Percentiles rank a stretch among this genome's conserved stretches.
Conservation (phyloP, 2,888 invertebrate genomes). For the Alsophila aescularia region DNA sequence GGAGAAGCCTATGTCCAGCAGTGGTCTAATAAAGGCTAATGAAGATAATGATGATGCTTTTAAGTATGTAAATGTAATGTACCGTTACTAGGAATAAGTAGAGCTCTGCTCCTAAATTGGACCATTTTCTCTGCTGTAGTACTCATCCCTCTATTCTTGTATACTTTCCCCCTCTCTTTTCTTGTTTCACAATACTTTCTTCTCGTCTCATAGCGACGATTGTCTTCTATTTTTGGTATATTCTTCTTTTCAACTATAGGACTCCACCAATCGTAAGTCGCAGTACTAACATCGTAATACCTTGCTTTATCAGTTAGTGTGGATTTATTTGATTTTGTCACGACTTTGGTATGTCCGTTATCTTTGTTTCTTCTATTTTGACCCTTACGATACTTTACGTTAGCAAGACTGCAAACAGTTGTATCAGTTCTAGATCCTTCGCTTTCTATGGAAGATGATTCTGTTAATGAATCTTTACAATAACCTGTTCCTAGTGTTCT, state of each 20-base stretch:
- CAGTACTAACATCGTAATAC: slow-evolving; percentile 54
- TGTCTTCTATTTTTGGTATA: slow-evolving; percentile 21
- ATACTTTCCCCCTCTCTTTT: slow-evolving; percentile 14
- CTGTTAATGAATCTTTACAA: neutral
- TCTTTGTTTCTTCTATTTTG: neutral
- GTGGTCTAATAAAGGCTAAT: neutral
- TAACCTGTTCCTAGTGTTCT: no score
- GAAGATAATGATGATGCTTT: no score
- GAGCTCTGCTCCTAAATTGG: slow-evolving; percentile 55
- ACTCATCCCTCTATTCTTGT: slow-evolving; percentile 37
- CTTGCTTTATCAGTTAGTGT: slow-evolving; percentile 47
- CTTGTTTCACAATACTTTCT: neutral
- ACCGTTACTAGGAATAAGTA: slow-evolving; percentile 55
- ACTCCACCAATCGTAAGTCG: slow-evolving; percentile 69
- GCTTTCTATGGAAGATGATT: slow-evolving; percentile 25
- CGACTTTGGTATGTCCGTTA: slow-evolving; percentile 28
- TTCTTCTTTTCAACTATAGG: slow-evolving; percentile 58
- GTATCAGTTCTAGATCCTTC: slow-evolving; percentile 46
- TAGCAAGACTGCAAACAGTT: slow-evolving; percentile 50
- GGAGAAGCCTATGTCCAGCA: neutral
- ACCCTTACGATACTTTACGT: slow-evolving; percentile 41
- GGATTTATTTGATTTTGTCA: slow-evolving; percentile 52
- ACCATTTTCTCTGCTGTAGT: slow-evolving; percentile 51
- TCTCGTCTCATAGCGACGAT: slow-evolving; percentile 10
- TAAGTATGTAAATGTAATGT: no score